Evolutionary conservation across 2,113 vertebrate species (phyloP), one percentile per base, ranked within the genome.

Genomic region (Symphodus melops): DNA sequence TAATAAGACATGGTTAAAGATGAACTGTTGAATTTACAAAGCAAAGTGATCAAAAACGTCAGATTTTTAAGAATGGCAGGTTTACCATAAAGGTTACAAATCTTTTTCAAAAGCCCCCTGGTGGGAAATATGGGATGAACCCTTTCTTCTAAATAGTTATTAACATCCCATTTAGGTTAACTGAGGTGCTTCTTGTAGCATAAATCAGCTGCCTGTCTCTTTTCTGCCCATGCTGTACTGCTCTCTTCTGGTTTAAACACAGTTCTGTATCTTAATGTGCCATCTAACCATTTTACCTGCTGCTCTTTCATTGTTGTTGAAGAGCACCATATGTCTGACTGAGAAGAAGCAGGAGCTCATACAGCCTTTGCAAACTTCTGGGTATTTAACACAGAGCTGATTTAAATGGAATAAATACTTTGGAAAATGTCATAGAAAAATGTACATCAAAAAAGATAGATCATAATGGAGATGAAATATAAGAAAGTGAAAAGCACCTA

Each of bases 161-260:
- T 23, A 11, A 21, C 17, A n/a, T 48, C 57, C 4, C 20, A 36
- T 68, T 33, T 1, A 46, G 28, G 28, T 33, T 33, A 5, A 33
- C 6, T 33, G 28, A 33, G 12, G 8, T 5, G 28, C 28, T 33
- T 33, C 28, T 9, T 57, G 39, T 41, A 10, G 28, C 28, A 41
- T 11, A n/a, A n/a, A 23, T 25, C 39, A n/a, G 10, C 25, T 14
- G 5, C 7, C 16, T 1, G 13, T 11, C 10, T 54, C 1, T 51
- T 4, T 0, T 10, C 39, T 48, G 13, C 10, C 16, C 48, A 55
- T 7, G 5, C 21, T 23, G 63, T n/a, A 61, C 33, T 16, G 77
- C 86, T 72, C 77, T 69, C 82, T 17, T 61, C 44, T 75, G 79
- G 79, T 71, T 49, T 54, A 19, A 68, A n/a, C 54, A 17, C 25